A percentile compares a stretch with the other conserved stretches of the same genome.
These are phyloP conservation scores for Ellobium chinense DNA, from an alignment of 2,888 invertebrate genomes.

Conservation along the genomic window DNA sequence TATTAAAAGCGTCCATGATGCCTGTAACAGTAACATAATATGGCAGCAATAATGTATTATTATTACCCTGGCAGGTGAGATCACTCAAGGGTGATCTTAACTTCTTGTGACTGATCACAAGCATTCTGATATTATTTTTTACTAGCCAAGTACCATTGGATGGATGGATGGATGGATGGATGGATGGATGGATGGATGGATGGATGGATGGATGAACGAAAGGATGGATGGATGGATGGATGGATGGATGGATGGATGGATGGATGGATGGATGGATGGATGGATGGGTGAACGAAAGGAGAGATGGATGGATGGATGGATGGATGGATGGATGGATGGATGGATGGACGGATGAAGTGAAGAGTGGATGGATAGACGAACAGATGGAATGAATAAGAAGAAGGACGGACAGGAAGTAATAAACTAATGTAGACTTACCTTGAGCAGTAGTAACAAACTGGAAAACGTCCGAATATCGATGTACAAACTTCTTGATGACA, in stretches of 20 bases:
- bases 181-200: neutral
- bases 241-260: neutral
- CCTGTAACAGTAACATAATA: constrained; percentile 82
- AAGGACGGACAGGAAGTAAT: no score
- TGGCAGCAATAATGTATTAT: no score
- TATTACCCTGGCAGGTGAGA: neutral
- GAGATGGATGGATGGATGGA: no score
- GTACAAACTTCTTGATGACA: constrained; percentile 89
- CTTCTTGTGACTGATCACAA: no score
- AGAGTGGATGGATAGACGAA: no score
- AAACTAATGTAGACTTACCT: no score
- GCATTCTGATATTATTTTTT: no score
- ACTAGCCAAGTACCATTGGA: no score
- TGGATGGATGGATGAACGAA: neutral
- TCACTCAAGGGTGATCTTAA: neutral
- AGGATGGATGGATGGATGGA: constrained; percentile 1
- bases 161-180: neutral
- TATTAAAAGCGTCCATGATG: constrained; percentile 85
- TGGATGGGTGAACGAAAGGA: neutral
- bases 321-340: no score
- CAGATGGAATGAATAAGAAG: no score
- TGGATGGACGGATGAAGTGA: no score
- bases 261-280: neutral
- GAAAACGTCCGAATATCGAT: constrained; percentile 87
- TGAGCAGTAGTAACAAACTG: constrained; percentile 84